Conservation (phyloP, 2,113 vertebrate species). For the Apus apus region DNA sequence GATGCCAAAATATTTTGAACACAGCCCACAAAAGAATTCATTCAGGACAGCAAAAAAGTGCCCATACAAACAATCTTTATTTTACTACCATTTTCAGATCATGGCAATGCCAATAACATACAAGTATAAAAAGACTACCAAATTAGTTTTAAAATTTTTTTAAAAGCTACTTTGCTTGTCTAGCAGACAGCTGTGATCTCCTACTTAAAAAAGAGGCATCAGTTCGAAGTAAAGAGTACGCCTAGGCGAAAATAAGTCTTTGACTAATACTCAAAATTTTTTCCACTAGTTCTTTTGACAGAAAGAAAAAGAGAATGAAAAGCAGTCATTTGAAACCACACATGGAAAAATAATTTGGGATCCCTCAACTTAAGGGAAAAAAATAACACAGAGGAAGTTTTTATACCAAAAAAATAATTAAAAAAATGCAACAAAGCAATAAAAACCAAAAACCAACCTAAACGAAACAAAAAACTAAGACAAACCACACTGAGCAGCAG, state of each 20-base stretch:
- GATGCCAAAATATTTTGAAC: neutral
- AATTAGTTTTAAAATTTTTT: neutral
- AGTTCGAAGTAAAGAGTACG: slow-evolving; percentile 28
- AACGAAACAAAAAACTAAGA: neutral
- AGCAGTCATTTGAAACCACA: neutral
- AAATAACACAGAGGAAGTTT: neutral
- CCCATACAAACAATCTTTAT: neutral
- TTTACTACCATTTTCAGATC: neutral
- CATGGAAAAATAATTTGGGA: slow-evolving; percentile 9
- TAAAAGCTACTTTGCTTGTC: neutral
- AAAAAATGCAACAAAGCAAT: too few relatives aligned
- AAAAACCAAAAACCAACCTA: too few relatives aligned
- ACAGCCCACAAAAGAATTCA: neutral
- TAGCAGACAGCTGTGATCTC: neutral
- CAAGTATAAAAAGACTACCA: neutral
- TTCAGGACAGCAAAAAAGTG: neutral
- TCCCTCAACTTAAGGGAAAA: neutral
- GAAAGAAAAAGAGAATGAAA: slow-evolving; percentile 16
- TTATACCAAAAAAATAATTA: neutral
- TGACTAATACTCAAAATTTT: neutral
- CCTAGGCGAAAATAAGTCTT: neutral
- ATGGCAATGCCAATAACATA: neutral
- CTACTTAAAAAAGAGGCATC: neutral
- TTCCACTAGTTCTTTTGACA: neutral
- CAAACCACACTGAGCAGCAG: accelerated